phyloP scores from a whole-genome alignment of 2,888 invertebrate species.

The Phengaris alcon region DNA sequence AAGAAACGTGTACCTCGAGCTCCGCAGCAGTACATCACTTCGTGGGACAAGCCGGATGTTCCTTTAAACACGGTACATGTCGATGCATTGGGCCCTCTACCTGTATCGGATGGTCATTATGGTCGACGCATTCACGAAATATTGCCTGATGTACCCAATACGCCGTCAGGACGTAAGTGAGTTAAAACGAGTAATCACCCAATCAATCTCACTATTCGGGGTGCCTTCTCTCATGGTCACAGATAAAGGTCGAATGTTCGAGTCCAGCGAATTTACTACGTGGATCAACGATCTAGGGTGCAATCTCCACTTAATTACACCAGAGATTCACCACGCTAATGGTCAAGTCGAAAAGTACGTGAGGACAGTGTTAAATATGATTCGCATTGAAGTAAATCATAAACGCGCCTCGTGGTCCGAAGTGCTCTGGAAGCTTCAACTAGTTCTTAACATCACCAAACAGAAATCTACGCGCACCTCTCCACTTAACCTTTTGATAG shows the following conservation, averaged over 20 bases:
- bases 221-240: conserved; percentile 30
- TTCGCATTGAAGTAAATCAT: conserved; percentile 31
- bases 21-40: conserved; percentile 1
- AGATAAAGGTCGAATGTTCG: too few species aligned
- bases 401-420: conserved; percentile 28
- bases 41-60: conserved; percentile 17
- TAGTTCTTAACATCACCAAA: not conserved
- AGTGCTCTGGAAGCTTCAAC: conserved; percentile 33
- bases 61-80: conserved; percentile 21
- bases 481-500: conserved; percentile 32
- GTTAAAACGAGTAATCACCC: too few species aligned
- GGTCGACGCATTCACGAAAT: too few species aligned
- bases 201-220: not conserved
- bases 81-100: not conserved
- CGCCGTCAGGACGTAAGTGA: conserved; percentile 30
- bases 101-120: too few species aligned
- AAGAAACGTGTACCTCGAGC: conserved; percentile 3
- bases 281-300: conserved; percentile 28
- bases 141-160: too few species aligned
- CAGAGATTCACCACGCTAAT: conserved; percentile 38
- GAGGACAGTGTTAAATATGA: conserved; percentile 32
- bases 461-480: conserved; percentile 32
- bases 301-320: conserved; percentile 35
- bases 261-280: conserved; percentile 12
- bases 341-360: conserved; percentile 38